Percentiles rank a stretch among this genome's conserved stretches.
Evolutionary conservation across 1,140 invertebrate genomes (phyloP).

Genomic region (Leptestheria dahalacensis): DNA sequence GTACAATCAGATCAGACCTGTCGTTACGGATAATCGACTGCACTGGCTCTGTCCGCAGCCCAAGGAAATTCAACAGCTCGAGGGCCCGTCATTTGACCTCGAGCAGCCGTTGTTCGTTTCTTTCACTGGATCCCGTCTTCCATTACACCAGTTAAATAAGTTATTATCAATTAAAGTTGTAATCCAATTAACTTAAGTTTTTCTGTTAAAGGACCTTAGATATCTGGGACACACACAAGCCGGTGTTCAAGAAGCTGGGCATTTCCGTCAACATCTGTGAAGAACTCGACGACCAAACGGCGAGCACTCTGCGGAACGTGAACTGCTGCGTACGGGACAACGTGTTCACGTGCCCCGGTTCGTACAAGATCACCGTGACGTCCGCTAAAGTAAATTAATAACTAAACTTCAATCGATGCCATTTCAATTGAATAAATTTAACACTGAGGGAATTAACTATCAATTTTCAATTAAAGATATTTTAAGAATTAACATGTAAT

Average conservation of each 20-base stretch:
- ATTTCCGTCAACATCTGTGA: constrained; percentile 21
- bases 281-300: constrained; percentile 14
- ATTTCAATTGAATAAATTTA: too few relatives aligned
- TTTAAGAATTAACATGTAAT: constrained; percentile 10
- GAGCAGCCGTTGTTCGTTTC: constrained; percentile 30
- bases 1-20: constrained; percentile 25
- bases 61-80: constrained; percentile 38
- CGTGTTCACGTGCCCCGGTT: constrained; percentile 30
- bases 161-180: constrained; percentile 3
- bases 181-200: background rate
- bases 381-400: constrained; percentile 29
- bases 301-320: constrained; percentile 33
- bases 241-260: constrained; percentile 21
- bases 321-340: constrained; percentile 33
- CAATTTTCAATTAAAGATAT: constrained; percentile 10
- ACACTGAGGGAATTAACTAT: too few relatives aligned
- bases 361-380: constrained; percentile 35
- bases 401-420: too few relatives aligned
- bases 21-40: constrained; percentile 32
- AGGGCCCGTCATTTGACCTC: constrained; percentile 30
- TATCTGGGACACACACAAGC: constrained; percentile 28
- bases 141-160: background rate
- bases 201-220: constrained; percentile 34
- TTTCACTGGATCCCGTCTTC: constrained; percentile 14
- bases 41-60: constrained; percentile 45